Evolutionary conservation across 1,140 invertebrate species (phyloP), one percentile per base, ranked within the genome.

Genomic region (Penaeus japonicus): DNA sequence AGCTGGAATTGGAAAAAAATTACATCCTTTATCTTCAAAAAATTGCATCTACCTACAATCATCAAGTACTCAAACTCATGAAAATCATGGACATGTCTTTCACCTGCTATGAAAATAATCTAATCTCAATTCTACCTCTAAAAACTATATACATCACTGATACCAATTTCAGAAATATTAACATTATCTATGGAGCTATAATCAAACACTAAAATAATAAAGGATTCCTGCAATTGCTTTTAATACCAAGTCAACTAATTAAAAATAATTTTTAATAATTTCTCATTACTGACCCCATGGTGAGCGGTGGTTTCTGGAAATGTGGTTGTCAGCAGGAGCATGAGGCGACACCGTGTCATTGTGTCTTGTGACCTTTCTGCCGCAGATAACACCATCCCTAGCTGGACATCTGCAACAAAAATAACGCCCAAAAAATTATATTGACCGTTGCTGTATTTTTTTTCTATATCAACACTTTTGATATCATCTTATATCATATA

Each of bases 331-430:
- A 97, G 93, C 62, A 97, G 92, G 47, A 98, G 93, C 70, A 97
- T 93, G 75, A 97, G 92, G 90, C 96, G 94, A 92, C 96, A 97
- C 92, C 97, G 96, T 91, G 97, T 96, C 94, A 97, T 95, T 35
- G 96, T 97, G 92, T 97, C 96, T 92, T 96, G 96, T 91, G 96
- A 96, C 87, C 96, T 95, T 93, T 97, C 96, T 32, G 96, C 96
- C 88, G 96, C 96, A 89, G 95, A 95, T 86, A 97, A 93, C 20
- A 98, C 93, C 73, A 90, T 87, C 20, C 78, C 80, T 5, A 84
- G 27, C 24, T 90, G 90, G 0, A 89, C 83, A 75, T 90, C 90
- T 90, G 75, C 10, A 86, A 2, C 0, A n/a, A 65, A 65, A 22
- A 73, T 24, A 54, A n/a, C 4, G 17, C 5, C 1, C 1, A 24